Percentiles rank a stretch among this genome's conserved stretches.
These are phyloP conservation scores for Alentia gelatinosa DNA, from an alignment of 2,888 invertebrate genomes.

Conservation along the genomic window DNA sequence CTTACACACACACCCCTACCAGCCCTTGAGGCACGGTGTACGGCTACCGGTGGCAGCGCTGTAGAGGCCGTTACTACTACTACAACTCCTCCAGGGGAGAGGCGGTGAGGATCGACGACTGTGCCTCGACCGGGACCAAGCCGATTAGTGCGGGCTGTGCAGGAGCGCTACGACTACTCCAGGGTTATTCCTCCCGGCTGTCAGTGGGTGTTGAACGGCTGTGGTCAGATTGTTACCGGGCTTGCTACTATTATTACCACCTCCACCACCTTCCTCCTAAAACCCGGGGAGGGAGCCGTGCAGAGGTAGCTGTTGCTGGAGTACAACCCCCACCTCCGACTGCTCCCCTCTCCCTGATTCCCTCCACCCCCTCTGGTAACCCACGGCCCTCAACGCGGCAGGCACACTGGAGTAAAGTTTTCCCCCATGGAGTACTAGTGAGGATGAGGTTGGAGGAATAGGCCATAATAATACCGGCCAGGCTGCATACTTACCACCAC, in stretches of 20 bases:
- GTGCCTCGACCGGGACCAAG: background rate
- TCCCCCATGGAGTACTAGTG: background rate
- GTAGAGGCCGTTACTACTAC: background rate
- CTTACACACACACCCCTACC: no score
- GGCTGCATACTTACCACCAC: background rate
- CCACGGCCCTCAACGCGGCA: no score
- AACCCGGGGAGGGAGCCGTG: background rate
- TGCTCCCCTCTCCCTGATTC: no score
- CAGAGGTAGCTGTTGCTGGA: background rate
- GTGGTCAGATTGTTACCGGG: background rate
- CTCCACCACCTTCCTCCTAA: no score
- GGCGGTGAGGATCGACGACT: background rate
- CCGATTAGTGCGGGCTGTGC: background rate
- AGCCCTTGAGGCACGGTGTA: background rate
- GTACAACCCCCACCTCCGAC: no score
- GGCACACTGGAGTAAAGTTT: no score
- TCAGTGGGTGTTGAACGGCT: background rate
- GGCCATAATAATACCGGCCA: no score
- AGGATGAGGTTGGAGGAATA: background rate
- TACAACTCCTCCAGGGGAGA: background rate
- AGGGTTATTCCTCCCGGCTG: no score
- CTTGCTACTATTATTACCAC: conserved; percentile 4
- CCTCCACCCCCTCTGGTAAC: no score
- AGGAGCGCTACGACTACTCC: no score
- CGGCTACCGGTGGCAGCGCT: background rate